These are phyloP conservation scores for Labroides dimidiatus DNA, from an alignment of 2,797 vertebrate species.

Conservation along the genomic window DNA sequence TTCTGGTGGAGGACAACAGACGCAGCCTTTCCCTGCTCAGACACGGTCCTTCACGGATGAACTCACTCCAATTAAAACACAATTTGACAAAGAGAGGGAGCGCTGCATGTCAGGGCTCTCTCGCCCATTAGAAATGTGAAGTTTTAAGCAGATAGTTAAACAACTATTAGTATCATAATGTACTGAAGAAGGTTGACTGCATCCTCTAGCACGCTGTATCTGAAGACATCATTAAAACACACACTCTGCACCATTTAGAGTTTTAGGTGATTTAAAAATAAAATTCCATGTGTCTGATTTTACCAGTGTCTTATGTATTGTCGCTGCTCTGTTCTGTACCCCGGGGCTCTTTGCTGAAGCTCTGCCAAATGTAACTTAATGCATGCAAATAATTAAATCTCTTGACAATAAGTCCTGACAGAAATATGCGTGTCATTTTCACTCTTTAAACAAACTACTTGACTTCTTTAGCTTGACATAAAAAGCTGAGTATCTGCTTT, in stretches of 20 bases:
- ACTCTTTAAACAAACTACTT: too few relatives aligned
- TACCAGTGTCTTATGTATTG: too few relatives aligned
- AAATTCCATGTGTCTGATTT: too few relatives aligned
- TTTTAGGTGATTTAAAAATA: background rate
- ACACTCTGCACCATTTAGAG: background rate
- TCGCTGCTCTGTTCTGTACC: too few relatives aligned
- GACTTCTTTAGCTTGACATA: too few relatives aligned
- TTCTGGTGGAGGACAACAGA: conserved; percentile 21
- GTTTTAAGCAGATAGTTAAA: conserved; percentile 7
- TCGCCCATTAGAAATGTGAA: conserved; percentile 22
- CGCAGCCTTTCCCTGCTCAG: conserved; percentile 37
- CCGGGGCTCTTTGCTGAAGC: too few relatives aligned
- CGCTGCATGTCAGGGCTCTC: conserved; percentile 8
- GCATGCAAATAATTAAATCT: too few relatives aligned
- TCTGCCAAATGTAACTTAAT: too few relatives aligned
- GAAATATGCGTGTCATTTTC: too few relatives aligned
- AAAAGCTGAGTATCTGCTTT: too few relatives aligned
- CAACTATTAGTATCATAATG: background rate
- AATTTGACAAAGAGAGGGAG: conserved; percentile 40
- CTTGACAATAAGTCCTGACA: too few relatives aligned
- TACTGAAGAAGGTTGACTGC: background rate
- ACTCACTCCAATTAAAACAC: conserved; percentile 67
- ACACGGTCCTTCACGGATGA: conserved; percentile 49
- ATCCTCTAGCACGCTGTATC: background rate
- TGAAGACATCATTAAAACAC: background rate